Base-by-base conservation (phyloP, 2,888 invertebrate species). In the Rhabditoides inermis region DNA sequence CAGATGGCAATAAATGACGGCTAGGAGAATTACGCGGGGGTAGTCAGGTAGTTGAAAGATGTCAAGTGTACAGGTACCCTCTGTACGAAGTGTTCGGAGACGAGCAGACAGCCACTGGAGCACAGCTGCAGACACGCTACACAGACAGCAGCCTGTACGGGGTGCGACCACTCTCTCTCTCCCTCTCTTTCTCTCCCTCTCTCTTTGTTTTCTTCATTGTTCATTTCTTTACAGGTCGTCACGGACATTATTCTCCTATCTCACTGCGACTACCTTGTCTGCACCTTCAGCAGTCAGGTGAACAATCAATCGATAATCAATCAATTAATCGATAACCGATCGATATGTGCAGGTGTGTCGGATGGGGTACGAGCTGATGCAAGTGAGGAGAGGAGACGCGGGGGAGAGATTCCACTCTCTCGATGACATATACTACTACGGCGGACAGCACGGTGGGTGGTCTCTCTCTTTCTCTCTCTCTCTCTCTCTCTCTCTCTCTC, bases 281-380 rank as follows among this genome's bases (percentile, higher is more conserved):
- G 95, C 80, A 98, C 98, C 0, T 95, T 98, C 78, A 94, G 94
- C 53, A 95, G 94, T 52, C 95, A 95, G 84, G 89, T 88, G 72
- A n/a, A n/a, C n/a, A n/a, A n/a, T n/a, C n/a, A n/a, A n/a, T n/a
- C n/a, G 25, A 26, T n/a, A n/a, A 32, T 6, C 6, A 32, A n/a
- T n/a, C n/a, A n/a, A n/a, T n/a, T n/a, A n/a, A n/a, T n/a, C n/a
- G n/a, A 23, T 5, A 42, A 42, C n/a, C n/a, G 25, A 42, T 42
- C 42, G 22, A 42, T 25, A 42, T n/a, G 18, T 47, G 12, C n/a
- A 87, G 87, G 91, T 90, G 22, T 98, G 95, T 67, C 85, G 95
- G n/a, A 86, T 94, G 32, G 95, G 94, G 0, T 98, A 94, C 78
- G 95, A 98, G 80, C 83, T 91, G 72, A 90, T 95, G 91, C 95